phyloP scores from a whole-genome alignment of 1,140 invertebrate species.

The Neodiprion lecontei region DNA sequence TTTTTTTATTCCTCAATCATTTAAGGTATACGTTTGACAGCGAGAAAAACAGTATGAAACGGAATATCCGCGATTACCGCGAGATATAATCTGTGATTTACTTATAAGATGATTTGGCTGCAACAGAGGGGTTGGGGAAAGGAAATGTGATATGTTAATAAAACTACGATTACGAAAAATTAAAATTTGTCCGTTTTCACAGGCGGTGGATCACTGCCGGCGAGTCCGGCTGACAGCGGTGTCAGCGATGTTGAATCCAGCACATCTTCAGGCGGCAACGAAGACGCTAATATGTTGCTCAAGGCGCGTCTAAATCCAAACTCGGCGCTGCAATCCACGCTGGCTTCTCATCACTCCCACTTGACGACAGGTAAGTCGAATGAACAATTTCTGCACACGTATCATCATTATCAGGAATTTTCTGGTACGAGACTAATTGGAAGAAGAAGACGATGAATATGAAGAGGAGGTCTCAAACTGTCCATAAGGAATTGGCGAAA shows the following conservation, averaged over 20 bases:
- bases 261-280: constrained; percentile 81
- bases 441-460: background rate
- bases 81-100: too few species aligned
- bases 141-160: too few species aligned
- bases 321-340: constrained; percentile 55
- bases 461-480: background rate
- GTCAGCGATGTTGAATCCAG: constrained; percentile 96
- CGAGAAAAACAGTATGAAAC: too few species aligned
- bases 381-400: too few species aligned
- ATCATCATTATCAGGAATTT: too few species aligned
- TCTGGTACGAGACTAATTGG: too few species aligned
- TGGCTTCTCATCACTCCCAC: constrained; percentile 59
- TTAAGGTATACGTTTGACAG: too few species aligned
- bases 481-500: too few species aligned
- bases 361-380: constrained; percentile 54
- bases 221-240: constrained; percentile 95
- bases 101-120: too few species aligned
- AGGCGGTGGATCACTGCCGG: constrained; percentile 85
- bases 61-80: too few species aligned
- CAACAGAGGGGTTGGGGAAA: too few species aligned
- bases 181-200: constrained; percentile 40
- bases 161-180: background rate
- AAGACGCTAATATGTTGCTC: constrained; percentile 85
- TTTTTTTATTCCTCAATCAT: too few species aligned
- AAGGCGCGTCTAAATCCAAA: constrained; percentile 77